Percentiles rank a stretch among this genome's conserved stretches.
These are phyloP conservation scores for Heliconius cydno DNA, from an alignment of 2,888 invertebrate species.

Conservation along the genomic window DNA sequence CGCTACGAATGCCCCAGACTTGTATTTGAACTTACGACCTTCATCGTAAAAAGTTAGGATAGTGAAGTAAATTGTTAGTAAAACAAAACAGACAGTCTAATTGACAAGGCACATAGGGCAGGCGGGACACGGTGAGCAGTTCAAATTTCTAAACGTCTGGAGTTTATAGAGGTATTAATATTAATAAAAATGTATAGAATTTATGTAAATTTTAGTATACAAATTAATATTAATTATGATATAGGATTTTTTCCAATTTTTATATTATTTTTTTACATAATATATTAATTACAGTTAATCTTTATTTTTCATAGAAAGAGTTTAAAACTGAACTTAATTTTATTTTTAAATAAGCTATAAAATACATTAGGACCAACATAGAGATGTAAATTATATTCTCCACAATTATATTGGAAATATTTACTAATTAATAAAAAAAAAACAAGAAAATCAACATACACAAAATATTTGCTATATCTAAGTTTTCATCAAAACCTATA, in stretches of 20 bases:
- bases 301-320: neutral
- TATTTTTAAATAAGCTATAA: too few relatives aligned
- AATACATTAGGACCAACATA: too few relatives aligned
- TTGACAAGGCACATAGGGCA: slow-evolving; percentile 1
- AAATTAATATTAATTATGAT: too few relatives aligned
- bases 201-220: too few relatives aligned
- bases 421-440: too few relatives aligned
- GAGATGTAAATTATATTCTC: too few relatives aligned
- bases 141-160: slow-evolving; percentile 48
- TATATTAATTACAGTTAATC: too few relatives aligned
- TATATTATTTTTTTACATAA: too few relatives aligned
- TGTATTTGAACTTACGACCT: slow-evolving; percentile 52
- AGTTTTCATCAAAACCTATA: slow-evolving; percentile 8
- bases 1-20: too few relatives aligned
- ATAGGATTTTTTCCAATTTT: too few relatives aligned
- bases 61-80: neutral
- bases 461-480: neutral
- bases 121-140: neutral
- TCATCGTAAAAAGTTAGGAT: neutral
- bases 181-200: too few relatives aligned
- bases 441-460: neutral
- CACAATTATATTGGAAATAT: too few relatives aligned
- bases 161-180: slow-evolving; percentile 23
- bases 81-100: slow-evolving; percentile 10
- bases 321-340: neutral